Percentiles rank a stretch among this genome's conserved stretches.
Conservation (phyloP, 2,113 vertebrate species). For the Ceyx margarethae region DNA sequence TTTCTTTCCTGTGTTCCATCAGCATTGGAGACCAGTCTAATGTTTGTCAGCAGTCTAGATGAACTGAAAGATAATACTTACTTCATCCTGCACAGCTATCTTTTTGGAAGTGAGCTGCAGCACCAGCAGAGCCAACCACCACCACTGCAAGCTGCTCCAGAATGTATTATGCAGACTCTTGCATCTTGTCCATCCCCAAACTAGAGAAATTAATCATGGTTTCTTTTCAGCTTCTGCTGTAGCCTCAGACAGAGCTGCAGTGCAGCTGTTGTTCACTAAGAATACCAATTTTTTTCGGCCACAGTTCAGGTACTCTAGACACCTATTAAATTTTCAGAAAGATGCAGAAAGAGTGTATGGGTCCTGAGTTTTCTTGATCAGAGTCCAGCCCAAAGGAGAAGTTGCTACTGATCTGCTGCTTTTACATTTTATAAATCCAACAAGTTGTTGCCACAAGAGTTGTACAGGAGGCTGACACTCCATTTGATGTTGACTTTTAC, state of each 20-base stretch:
- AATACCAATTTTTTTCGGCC: conserved; percentile 35
- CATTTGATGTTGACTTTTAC: not conserved
- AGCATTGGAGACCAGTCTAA: not conserved
- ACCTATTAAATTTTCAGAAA: not conserved
- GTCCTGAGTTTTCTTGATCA: not conserved
- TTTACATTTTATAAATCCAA: not conserved
- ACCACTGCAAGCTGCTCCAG: not conserved
- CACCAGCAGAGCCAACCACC: not conserved
- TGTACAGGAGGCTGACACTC: not conserved
- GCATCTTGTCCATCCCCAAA: not conserved
- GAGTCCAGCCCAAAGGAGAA: not conserved
- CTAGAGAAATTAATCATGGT: conserved; percentile 46
- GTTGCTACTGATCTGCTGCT: not conserved
- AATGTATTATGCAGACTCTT: not conserved
- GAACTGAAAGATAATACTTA: conserved; percentile 27
- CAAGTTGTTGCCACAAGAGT: not conserved
- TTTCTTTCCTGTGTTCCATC: conserved; percentile 15
- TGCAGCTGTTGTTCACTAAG: conserved; percentile 36
- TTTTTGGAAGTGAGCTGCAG: not conserved
- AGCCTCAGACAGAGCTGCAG: conserved; percentile 2
- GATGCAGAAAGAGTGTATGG: not conserved
- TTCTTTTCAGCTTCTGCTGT: conserved; percentile 45
- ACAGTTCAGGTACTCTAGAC: not conserved
- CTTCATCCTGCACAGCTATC: conserved; percentile 4
- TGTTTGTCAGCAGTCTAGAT: conserved; percentile 14